Base-by-base conservation (phyloP, 2,888 invertebrate species). In the Chouioia cunea region DNA sequence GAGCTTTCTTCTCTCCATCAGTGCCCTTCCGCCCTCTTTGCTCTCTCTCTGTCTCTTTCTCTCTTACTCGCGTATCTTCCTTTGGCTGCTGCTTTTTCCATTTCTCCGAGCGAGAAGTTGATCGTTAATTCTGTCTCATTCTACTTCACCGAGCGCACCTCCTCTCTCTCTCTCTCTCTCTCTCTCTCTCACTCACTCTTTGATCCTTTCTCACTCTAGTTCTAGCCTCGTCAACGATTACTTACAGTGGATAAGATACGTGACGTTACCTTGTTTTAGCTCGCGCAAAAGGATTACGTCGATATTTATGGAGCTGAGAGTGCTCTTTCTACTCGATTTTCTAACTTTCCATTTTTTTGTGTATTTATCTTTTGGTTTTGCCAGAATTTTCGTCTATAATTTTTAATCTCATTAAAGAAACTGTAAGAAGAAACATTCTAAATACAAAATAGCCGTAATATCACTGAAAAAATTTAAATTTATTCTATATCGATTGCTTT, bases 111-210 rank as follows among this genome's bases (percentile, higher is more conserved):
- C 15, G 36, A 36, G 36, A 36, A 12, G 36, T 12, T 36, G 43
- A 66, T 58, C 66, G 66, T 66, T 66, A 66, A 66, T 66, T 52
- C 54, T 58, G 52, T 52, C 52, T 58, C 66, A 44, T 65, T 66
- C 58, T 59, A 59, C 52, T 66, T 65, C 64, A 20, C 22, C 52
- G 66, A 58, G 44, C 44, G 47, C 23, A 43, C 18, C 65, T n/a
- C 50, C 52, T 63, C 50, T 36, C 48, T 50, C 50, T 22, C 59
- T 22, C 65, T 63, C 52, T 63, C 36, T 53, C 52, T 52, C 52
- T 52, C 53, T 36, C 23, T 56, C 58, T n/a, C 59, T 22, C 59
- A 46, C 65, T 22, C 59, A 46, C 65, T 63, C 52, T 63, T 52
- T 53, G 63, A 63, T 63, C 63, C 53, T 36, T 16, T 56, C 58